A percentile compares a stretch with the other conserved stretches of the same genome.
Conservation (phyloP, 2,113 vertebrate species). For the Galemys pyrenaicus region DNA sequence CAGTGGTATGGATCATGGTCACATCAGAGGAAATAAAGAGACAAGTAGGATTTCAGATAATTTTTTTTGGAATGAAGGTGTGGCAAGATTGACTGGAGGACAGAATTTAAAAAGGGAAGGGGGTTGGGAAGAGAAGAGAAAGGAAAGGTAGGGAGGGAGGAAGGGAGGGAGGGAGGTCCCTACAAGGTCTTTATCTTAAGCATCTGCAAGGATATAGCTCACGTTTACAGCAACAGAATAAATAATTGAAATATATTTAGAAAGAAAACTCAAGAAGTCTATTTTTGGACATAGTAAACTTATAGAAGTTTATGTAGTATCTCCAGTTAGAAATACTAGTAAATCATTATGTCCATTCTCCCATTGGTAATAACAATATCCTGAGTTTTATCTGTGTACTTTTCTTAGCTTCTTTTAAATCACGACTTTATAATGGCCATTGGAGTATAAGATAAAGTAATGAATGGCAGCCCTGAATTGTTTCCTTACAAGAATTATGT, state of each 20-base stretch:
- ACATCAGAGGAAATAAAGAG: not conserved
- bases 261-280: not conserved
- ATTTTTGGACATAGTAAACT: not conserved
- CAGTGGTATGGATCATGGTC: fast-evolving
- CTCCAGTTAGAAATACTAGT: not conserved
- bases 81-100: not conserved
- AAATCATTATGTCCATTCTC: not conserved
- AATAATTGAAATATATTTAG: not conserved
- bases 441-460: not conserved
- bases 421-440: not conserved
- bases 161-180: not conserved
- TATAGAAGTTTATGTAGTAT: not conserved
- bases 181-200: not conserved
- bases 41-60: not conserved
- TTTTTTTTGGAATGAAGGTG: not conserved
- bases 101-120: not conserved
- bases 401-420: not conserved
- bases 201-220: not conserved
- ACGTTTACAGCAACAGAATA: not conserved
- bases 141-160: no score
- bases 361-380: not conserved
- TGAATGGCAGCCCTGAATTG: not conserved
- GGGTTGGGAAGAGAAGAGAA: not conserved
- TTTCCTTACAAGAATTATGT: not conserved
- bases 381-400: not conserved